phyloP scores from a whole-genome alignment of 2,888 invertebrate genomes.

The Achlya flavicornis region DNA sequence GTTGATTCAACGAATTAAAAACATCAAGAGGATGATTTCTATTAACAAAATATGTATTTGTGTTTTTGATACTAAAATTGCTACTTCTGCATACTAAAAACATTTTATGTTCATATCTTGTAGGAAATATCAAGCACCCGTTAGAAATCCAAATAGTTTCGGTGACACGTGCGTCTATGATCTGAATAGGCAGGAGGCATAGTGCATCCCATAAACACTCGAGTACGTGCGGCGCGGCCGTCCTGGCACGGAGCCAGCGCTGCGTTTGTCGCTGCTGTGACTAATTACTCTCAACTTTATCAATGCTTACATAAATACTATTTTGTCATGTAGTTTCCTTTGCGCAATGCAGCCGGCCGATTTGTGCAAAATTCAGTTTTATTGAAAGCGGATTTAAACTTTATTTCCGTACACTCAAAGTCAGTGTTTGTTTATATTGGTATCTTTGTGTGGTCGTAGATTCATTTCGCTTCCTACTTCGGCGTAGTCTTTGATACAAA shows the following conservation, averaged over 20 bases:
- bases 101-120: too few species aligned
- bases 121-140: too few species aligned
- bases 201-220: neutral
- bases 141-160: neutral
- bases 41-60: too few species aligned
- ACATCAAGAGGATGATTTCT: too few species aligned
- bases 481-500: slow-evolving; percentile 22
- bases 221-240: neutral
- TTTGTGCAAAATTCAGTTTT: too few species aligned
- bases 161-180: neutral
- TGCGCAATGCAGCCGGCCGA: slow-evolving; percentile 2
- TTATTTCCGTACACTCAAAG: neutral
- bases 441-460: slow-evolving; percentile 31
- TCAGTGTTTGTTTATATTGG: slow-evolving; percentile 24
- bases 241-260: neutral
- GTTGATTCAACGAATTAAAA: too few species aligned
- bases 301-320: neutral
- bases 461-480: slow-evolving; percentile 30
- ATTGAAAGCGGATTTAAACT: neutral
- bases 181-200: neutral
- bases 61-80: too few species aligned
- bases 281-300: neutral
- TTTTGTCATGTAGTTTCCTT: neutral
- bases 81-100: too few species aligned
- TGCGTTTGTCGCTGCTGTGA: slow-evolving; percentile 1